These are phyloP conservation scores for Eurytoma californica DNA, from an alignment of 2,888 invertebrate species.

Conservation along the genomic window DNA sequence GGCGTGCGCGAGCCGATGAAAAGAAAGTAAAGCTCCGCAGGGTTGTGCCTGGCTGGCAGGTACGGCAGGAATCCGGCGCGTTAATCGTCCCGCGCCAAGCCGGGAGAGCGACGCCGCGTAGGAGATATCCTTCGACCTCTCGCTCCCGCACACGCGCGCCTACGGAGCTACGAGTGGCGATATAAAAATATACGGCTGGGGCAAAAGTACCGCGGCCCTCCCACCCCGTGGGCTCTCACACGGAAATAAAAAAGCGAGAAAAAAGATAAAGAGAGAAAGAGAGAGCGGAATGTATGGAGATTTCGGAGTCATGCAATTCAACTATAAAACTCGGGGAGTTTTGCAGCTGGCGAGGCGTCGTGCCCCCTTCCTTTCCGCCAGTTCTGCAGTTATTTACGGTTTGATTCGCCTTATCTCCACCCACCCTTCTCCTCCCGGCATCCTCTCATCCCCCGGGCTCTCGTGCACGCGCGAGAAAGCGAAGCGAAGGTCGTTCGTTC, in stretches of 20 bases:
- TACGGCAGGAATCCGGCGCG: conserved; percentile 51
- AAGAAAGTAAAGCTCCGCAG: conserved; percentile 53
- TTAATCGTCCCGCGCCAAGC: conserved; percentile 46
- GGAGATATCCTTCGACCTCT: conserved; percentile 36
- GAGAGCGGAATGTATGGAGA: conserved; percentile 70
- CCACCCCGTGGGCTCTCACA: conserved; percentile 23
- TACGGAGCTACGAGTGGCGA: conserved; percentile 58
- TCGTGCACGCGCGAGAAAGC: conserved; percentile 50
- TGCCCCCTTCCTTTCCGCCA: conserved; percentile 67
- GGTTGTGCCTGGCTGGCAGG: conserved; percentile 23
- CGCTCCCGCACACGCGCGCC: background rate
- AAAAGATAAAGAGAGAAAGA: conserved; percentile 53
- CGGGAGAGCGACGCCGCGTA: conserved; percentile 60
- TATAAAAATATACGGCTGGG: conserved; percentile 70
- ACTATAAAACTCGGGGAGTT: conserved; percentile 74
- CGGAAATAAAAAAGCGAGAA: conserved; percentile 54
- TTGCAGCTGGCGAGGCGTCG: conserved; percentile 73
- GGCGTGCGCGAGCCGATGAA: conserved; percentile 48
- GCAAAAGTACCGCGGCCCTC: conserved; percentile 23
- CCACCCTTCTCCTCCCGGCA: conserved; percentile 62
- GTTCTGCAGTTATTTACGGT: conserved; percentile 74
- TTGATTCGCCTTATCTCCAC: conserved; percentile 74
- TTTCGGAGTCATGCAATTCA: conserved; percentile 74
- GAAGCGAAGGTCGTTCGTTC: conserved; percentile 53
- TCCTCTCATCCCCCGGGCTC: conserved; percentile 47